phyloP scores from a whole-genome alignment of 2,888 invertebrate species.

The Limnephilus lunatus region DNA sequence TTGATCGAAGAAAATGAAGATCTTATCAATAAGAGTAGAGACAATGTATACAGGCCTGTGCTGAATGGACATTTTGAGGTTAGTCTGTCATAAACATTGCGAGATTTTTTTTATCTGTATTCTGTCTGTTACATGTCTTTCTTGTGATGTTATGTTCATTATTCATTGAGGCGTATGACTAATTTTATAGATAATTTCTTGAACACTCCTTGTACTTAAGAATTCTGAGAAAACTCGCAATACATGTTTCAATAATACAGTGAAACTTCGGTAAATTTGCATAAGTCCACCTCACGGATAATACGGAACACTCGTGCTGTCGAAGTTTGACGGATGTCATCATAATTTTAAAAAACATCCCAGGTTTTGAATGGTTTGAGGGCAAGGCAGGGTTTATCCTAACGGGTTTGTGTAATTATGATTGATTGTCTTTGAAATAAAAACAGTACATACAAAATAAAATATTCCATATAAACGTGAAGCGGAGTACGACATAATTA shows the following conservation, averaged over 20 bases:
- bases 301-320: no score
- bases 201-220: not conserved
- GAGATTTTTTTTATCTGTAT: not conserved
- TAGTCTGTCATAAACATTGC: conserved; percentile 9
- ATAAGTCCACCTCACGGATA: no score
- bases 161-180: not conserved
- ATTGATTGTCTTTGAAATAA: no score
- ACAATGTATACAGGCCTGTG: not conserved
- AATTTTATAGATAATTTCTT: not conserved
- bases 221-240: not conserved
- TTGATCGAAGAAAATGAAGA: conserved; percentile 11
- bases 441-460: no score
- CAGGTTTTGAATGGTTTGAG: no score
- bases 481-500: no score
- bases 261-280: no score
- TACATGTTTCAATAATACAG: not conserved
- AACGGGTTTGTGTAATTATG: no score
- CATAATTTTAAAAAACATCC: no score
- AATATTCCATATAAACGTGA: no score
- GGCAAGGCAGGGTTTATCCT: no score
- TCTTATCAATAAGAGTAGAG: not conserved
- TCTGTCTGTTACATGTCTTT: not conserved
- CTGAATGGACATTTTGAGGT: conserved; percentile 44
- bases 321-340: no score
- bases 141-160: not conserved